Evolutionary conservation across 2,888 invertebrate genomes (phyloP), one percentile per base, ranked within the genome.

Genomic region (Physocephala rufipes): DNA sequence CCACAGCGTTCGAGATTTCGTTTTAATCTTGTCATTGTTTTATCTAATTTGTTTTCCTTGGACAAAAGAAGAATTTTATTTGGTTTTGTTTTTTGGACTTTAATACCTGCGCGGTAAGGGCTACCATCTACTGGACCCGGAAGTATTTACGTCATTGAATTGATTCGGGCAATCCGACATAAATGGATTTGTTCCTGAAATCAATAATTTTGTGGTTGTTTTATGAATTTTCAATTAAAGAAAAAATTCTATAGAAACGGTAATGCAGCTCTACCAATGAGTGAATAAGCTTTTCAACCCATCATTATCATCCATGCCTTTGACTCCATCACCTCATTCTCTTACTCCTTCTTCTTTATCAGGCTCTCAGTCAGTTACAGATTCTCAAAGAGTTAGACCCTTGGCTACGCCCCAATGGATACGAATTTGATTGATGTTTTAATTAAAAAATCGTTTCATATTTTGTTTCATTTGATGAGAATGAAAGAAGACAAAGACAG

Each of bases 401-500:
- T n/a, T 58, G 65, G 58, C 66, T 49, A 61, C 67, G 73, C 67
- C 71, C 55, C 45, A 67, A 67, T 71, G 73, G 62, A 36, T 74
- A 64, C 65, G 64, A 61, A 49, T 71, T 79, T 81, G 82, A 82
- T 82, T 82, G 81, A 81, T 82, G 82, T 81, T 82, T 81, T 81
- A 82, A 81, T 81, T 81, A 79, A 79, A 76, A 71, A 74, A 73
- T 71, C 66, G 67, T 73, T 70, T 79, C 70, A 71, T 70, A 71
- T 70, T 74, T 74, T 71, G 49, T 62, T 53, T 67, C 24, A 72
- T 71, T 59, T 28, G 66, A 70, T 72, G 28, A 26, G 4, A 1
- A 2, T 24, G 16, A 26, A 15, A 21, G 58, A 58, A 28, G 58
- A 15, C 4, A 28, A 26, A 58, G 58, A 15, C 55, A 26, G 28